Evolutionary conservation across 2,888 invertebrate species (phyloP), one percentile per base, ranked within the genome.

Genomic region (Nowickia ferox): DNA sequence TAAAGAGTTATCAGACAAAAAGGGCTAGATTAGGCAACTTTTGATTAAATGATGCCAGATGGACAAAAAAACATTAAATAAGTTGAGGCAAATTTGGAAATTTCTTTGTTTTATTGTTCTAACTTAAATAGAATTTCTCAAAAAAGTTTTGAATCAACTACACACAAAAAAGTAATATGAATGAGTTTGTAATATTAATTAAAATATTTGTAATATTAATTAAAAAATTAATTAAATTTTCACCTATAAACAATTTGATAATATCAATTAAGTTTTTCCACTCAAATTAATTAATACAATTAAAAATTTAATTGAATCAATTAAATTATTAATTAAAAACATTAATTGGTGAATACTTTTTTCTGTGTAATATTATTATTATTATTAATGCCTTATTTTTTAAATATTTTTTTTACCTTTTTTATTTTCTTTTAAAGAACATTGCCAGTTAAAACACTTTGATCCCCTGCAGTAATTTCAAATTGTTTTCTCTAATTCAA

Each of bases 401-500:
- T 22, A 22, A 22, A 22, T 22, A 22, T 22, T 22, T 22, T 22
- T 22, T 30, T 4, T 30, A 2, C n/a, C n/a, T n/a, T n/a, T n/a
- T 30, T 30, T 6, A 6, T 6, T 30, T 30, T 30, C 6, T 30
- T 30, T 30, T 6, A 48, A 61, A 15, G 11, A 38, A 55, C 17
- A 68, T 10, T 11, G 42, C 22, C 22, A 13, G 44, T 51, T 59
- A 22, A 51, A 69, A 61, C 40, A n/a, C 9, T 30, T 22, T 40
- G 30, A 17, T 46, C 42, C 17, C 13, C 38, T 57, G 40, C 51
- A 75, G 42, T 53, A 51, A 63, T 65, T 6, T 53, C 53, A 59
- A 77, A 22, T 17, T 53, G 46, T 48, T 78, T 71, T 40, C 63
- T n/a, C 22, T 57, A 9, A 55, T 19, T 30, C 46, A 55, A 55